A percentile compares a stretch with the other conserved stretches of the same genome.
Evolutionary conservation across 2,888 invertebrate species (phyloP).

Genomic region (Omphaloscelis lunosa): DNA sequence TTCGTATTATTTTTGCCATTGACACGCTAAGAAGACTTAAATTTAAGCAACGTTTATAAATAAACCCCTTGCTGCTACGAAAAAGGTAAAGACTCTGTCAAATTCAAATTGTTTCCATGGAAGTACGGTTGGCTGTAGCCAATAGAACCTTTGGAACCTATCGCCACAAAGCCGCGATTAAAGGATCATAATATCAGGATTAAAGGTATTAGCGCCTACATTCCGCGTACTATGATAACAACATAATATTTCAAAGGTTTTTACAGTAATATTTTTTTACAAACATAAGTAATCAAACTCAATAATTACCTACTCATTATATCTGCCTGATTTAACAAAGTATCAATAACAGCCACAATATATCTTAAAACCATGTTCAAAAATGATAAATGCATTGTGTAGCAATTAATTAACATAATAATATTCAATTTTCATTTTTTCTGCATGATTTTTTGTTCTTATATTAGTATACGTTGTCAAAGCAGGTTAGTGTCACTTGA

Average conservation of each 20-base stretch:
- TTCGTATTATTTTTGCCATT: not conserved
- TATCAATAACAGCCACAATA: constrained; percentile 16
- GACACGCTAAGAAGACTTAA: not conserved
- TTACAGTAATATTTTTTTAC: not conserved
- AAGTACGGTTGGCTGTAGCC: too few species aligned
- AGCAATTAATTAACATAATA: constrained; percentile 7
- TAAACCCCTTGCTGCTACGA: not conserved
- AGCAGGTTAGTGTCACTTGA: constrained; percentile 31
- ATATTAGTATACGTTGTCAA: constrained; percentile 40
- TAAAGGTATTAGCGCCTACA: constrained; percentile 26
- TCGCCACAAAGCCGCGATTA: constrained; percentile 18
- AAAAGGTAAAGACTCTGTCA: too few species aligned
- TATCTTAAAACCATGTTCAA: not conserved
- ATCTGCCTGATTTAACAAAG: constrained; percentile 5
- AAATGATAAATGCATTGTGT: constrained; percentile 10
- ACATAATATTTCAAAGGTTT: not conserved
- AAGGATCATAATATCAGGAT: constrained; percentile 23
- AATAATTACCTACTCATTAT: not conserved
- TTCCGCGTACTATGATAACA: constrained; percentile 12
- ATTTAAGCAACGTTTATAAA: not conserved
- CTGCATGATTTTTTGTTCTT: constrained; percentile 8
- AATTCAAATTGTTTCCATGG: not conserved
- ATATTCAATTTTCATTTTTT: not conserved
- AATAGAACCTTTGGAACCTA: constrained; percentile 9
- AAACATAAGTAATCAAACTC: not conserved